Evolutionary conservation across 2,113 vertebrate species (phyloP), one percentile per base, ranked within the genome.

Genomic region (Phylloscopus whistleri): DNA sequence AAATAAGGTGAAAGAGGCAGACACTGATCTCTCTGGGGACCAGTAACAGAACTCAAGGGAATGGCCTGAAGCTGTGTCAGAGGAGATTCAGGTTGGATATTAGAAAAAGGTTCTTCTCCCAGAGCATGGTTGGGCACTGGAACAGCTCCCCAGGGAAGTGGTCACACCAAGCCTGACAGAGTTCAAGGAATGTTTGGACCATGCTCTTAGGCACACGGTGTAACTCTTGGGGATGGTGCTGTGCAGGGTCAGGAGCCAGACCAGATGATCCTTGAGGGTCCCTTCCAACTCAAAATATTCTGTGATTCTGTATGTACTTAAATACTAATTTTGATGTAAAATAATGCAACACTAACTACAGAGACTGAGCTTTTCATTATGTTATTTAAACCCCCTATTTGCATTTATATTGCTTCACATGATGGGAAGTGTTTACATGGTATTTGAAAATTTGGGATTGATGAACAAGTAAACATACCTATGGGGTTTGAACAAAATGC

Each of bases 401-500:
- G 87, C 81, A 95, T 94, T 95, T 95, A 85, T 95, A 88, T 95
- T 95, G 56, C 74, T 93, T 91, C 51, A 33, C 72, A 72, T 94
- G 69, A 88, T 86, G 62, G 11, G 84, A 93, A 73, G 62, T 94
- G 30, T 96, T 94, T 91, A 67, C 37, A 35, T 43, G 43, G 44
- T 92, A 84, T 91, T 94, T 92, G 88, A 90, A 94, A 90, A 75
- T 68, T 72, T 66, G 70, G 63, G 31, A 67, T 43, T 84, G 59
- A 89, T 93, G 66, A 93, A 89, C 66, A 94, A 43, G 56, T 90
- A 90, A 94, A 77, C 49, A 74, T 73, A 94, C 67, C 62, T 66
- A 44, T 91, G 90, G n/a, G 70, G 24, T 62, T 66, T 94, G 26
- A 74, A 41, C 19, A 88, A 93, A 90, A 80, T 55, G 62, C 18